Percentiles rank a stretch among this genome's conserved stretches.
Evolutionary conservation across 2,113 vertebrate species (phyloP).

Genomic region (Micronycteris hirsuta): DNA sequence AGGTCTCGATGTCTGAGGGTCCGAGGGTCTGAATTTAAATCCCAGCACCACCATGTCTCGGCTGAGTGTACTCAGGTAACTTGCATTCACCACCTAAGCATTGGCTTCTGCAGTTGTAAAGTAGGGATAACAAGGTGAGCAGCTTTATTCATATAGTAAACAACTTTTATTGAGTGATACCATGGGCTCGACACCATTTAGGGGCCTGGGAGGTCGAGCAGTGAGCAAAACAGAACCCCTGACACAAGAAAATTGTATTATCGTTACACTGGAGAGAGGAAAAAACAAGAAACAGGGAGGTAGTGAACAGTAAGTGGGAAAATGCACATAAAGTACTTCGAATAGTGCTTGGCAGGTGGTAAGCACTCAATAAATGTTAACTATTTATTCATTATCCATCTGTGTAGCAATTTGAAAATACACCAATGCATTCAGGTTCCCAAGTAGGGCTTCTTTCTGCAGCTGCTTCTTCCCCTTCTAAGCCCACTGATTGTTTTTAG

Average conservation of each 20-base stretch:
- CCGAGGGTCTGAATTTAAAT: not conserved
- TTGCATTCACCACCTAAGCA: too few species aligned
- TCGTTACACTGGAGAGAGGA: not conserved
- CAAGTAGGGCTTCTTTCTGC: not conserved
- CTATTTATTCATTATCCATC: not conserved
- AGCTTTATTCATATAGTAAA: not conserved
- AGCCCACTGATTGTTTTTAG: not conserved
- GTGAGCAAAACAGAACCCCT: not conserved
- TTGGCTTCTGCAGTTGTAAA: not conserved
- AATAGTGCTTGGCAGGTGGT: not conserved
- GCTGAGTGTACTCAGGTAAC: too few species aligned
- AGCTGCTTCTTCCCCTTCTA: not conserved
- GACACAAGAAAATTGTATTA: not conserved
- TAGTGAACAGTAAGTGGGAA: not conserved
- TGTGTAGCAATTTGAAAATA: not conserved
- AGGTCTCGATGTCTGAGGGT: too few species aligned
- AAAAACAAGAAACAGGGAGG: not conserved
- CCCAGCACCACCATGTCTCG: not conserved
- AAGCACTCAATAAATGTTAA: not conserved
- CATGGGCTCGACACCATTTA: not conserved
- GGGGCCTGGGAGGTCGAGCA: not conserved
- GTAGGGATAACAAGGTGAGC: not conserved
- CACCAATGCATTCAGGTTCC: not conserved
- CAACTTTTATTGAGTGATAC: not conserved
- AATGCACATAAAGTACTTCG: not conserved